phyloP scores from a whole-genome alignment of 1,140 invertebrate genomes.

The Ips typographus region DNA sequence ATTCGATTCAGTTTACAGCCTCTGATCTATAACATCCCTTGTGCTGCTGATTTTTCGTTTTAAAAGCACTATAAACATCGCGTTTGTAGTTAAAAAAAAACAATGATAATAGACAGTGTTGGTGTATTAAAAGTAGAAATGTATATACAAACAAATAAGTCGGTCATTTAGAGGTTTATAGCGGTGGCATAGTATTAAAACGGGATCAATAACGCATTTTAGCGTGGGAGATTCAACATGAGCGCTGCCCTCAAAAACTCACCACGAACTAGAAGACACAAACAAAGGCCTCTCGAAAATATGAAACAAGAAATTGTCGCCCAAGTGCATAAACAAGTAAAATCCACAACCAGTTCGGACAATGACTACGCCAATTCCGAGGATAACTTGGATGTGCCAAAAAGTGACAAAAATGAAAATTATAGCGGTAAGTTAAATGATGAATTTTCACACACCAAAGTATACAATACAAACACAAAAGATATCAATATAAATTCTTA shows the following conservation, averaged over 20 bases:
- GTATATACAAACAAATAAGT: no score
- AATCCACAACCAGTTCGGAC: slow-evolving; percentile 45
- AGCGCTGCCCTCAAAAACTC: slow-evolving; percentile 36
- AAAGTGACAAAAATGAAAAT: slow-evolving; percentile 50
- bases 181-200: no score
- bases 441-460: not conserved
- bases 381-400: slow-evolving; percentile 43
- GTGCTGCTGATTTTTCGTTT: no score
- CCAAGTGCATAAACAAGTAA: slow-evolving; percentile 48
- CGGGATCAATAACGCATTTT: slow-evolving; percentile 9
- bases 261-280: slow-evolving; percentile 42
- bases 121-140: no score
- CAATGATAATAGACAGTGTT: no score
- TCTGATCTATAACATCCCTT: no score
- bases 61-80: no score
- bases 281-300: slow-evolving; percentile 42
- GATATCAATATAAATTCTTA: not conserved
- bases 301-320: slow-evolving; percentile 50
- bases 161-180: no score
- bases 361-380: slow-evolving; percentile 42
- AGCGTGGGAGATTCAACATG: slow-evolving; percentile 17
- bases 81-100: no score
- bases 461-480: not conserved
- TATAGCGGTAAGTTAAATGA: slow-evolving; percentile 38
- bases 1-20: not conserved